Evolutionary conservation across 2,888 invertebrate species (phyloP).

Genomic region (Alviniconcha strummeri): DNA sequence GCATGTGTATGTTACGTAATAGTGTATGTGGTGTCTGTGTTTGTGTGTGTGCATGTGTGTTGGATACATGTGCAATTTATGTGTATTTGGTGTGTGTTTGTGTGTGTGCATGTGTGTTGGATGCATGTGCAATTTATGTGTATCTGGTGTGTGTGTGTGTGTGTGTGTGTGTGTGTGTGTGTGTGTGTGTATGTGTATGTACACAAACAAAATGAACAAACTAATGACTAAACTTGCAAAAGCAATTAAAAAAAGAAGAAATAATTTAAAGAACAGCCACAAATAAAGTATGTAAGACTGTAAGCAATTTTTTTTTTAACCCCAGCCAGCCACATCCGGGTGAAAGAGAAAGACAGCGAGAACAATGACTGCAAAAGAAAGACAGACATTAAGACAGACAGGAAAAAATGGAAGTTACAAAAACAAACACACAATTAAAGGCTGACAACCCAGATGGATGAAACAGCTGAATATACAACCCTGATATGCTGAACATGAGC

Average conservation of each 20-base stretch:
- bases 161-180: slow-evolving; percentile 2
- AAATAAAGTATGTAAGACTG: no score
- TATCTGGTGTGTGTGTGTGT: background rate
- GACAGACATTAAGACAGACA: background rate
- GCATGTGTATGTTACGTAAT: no score
- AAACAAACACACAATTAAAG: background rate
- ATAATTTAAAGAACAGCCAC: no score
- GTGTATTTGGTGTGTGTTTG: background rate
- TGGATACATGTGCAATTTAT: no score
- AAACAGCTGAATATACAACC: no score
- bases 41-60: no score
- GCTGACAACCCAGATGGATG: no score
- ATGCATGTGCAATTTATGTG: no score
- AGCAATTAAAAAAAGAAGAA: background rate
- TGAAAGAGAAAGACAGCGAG: background rate
- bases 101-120: background rate
- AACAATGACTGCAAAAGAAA: background rate
- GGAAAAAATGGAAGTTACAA: background rate
- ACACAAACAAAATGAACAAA: background rate
- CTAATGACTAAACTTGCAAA: background rate
- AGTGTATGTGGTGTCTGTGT: no score
- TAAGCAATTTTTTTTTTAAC: no score
- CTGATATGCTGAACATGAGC: no score
- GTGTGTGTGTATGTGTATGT: background rate
- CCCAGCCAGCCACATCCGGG: background rate